Conservation (phyloP, 2,113 vertebrate genomes). For the Poeciliopsis prolifica region DNA sequence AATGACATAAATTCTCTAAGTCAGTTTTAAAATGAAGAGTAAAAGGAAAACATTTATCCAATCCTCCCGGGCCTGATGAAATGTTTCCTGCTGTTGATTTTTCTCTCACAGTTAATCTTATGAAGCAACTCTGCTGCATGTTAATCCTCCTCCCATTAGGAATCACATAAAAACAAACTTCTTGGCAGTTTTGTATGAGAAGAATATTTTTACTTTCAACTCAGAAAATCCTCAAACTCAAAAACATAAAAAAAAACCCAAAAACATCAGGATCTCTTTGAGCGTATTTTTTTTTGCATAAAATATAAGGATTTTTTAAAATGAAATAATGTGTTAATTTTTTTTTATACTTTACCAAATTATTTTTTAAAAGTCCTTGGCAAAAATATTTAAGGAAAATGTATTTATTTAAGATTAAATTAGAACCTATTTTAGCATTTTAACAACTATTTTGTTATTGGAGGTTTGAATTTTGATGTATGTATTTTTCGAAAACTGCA, state of each 20-base stretch:
- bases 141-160: slow-evolving; percentile 51
- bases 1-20: slow-evolving; percentile 15
- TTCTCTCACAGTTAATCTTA: slow-evolving; percentile 54
- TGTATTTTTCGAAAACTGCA: too few relatives aligned
- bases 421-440: background rate
- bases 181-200: slow-evolving; percentile 20
- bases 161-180: slow-evolving; percentile 26
- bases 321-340: too few relatives aligned
- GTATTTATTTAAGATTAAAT: background rate
- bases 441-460: background rate
- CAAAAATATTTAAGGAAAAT: background rate
- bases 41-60: slow-evolving; percentile 18
- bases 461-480: too few relatives aligned
- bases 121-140: slow-evolving; percentile 47
- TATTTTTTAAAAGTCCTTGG: background rate
- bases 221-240: slow-evolving; percentile 3
- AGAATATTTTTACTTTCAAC: slow-evolving; percentile 27
- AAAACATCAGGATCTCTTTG: background rate
- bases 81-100: slow-evolving; percentile 45
- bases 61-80: slow-evolving; percentile 41
- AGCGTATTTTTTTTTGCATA: background rate
- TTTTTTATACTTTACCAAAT: background rate
- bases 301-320: background rate
- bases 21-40: slow-evolving; percentile 36
- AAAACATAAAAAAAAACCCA: background rate